phyloP scores from a whole-genome alignment of 2,113 vertebrate species.

The Herpetotheres cachinnans region DNA sequence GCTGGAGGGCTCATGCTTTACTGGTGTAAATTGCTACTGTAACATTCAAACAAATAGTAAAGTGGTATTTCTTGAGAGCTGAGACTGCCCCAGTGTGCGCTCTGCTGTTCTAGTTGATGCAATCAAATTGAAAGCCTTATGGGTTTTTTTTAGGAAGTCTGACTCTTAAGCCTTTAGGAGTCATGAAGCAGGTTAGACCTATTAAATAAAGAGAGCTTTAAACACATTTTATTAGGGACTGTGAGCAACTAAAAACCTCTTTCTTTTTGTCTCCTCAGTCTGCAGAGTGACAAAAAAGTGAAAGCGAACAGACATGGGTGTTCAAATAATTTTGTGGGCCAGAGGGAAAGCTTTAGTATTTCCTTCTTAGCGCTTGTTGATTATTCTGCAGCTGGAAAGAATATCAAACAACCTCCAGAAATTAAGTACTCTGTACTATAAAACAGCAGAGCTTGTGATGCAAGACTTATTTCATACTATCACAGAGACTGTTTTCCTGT shows the following conservation, averaged over 20 bases:
- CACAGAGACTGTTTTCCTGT: neutral
- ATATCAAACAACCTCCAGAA: neutral
- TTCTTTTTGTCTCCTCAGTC: neutral
- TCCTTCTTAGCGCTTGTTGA: neutral
- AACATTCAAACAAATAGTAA: neutral
- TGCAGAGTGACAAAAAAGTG: neutral
- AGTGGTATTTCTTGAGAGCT: neutral
- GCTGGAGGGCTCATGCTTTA: neutral
- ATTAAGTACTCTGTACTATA: neutral
- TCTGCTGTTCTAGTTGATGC: neutral
- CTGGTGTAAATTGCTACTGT: neutral
- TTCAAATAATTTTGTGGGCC: neutral
- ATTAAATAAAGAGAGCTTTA: neutral
- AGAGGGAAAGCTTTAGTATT: neutral
- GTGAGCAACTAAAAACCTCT: neutral
- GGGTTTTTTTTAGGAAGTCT: neutral
- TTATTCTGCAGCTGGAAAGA: neutral
- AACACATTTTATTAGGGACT: neutral
- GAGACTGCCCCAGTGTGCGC: neutral
- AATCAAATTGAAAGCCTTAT: neutral
- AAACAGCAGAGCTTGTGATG: neutral
- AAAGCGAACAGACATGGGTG: neutral
- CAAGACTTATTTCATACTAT: neutral
- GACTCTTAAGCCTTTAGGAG: neutral
- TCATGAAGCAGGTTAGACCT: neutral